These are phyloP conservation scores for Trichosurus vulpecula DNA, from an alignment of 2,797 vertebrate genomes.

Conservation along the genomic window DNA sequence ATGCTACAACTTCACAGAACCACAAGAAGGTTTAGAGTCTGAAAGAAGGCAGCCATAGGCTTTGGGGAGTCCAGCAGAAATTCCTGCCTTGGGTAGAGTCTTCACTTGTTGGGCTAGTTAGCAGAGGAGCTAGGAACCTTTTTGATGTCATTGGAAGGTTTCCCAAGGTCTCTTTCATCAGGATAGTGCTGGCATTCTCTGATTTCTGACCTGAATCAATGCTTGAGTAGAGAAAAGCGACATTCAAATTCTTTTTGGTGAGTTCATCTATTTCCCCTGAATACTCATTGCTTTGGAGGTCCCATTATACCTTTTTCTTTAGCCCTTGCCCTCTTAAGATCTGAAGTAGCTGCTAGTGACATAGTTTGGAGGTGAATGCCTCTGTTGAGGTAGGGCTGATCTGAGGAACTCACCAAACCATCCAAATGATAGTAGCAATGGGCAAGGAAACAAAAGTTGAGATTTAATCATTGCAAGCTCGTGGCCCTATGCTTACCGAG, in stretches of 20 bases:
- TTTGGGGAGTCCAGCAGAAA: neutral
- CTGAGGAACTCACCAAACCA: neutral
- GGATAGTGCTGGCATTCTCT: neutral
- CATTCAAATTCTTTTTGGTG: conserved; percentile 20
- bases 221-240: neutral
- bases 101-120: neutral
- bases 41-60: neutral
- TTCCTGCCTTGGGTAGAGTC: neutral
- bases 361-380: neutral
- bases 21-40: neutral
- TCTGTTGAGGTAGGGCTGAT: neutral
- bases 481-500: neutral
- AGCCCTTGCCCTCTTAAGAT: neutral
- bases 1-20: neutral
- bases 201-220: conserved; percentile 29
- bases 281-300: conserved; percentile 5
- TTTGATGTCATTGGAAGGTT: neutral
- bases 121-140: neutral
- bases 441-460: neutral
- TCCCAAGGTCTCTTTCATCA: neutral
- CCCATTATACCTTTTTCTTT: neutral
- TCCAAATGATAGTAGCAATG: neutral
- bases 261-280: conserved; percentile 1
- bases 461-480: neutral
- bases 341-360: neutral